Base-by-base conservation (phyloP, 2,888 invertebrate species). In the Agonopterix arenella region DNA sequence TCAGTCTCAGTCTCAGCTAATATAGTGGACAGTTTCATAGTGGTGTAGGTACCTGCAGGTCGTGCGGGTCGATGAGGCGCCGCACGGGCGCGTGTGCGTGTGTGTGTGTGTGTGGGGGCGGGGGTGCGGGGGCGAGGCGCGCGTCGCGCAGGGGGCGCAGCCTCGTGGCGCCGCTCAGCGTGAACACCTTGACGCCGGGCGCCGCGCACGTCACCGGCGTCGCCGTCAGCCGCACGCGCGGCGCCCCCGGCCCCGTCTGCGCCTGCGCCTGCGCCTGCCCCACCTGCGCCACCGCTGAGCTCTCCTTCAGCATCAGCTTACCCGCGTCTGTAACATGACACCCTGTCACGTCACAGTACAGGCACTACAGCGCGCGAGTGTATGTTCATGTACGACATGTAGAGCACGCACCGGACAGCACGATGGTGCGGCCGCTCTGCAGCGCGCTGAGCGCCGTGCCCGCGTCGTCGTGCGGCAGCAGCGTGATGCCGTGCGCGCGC, bases 401-500 rank as follows among this genome's bases (percentile, higher is more conserved):
- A 18, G 2, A 16, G 50, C 11, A 55, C 45, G 52, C 72, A 93
- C 93, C 93, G 54, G 95, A 97, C 46, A 97, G 90, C 57, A 96
- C 93, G 49, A 97, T 92, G 54, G 95, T 95, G 68, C 96, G 93
- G 0, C 97, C 97, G 77, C 93, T 94, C 84, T 95, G 94, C 74
- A 97, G 91, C 37, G 96, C 96, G 53, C 92, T 93, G 58, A 94
- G 93, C 51, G 96, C 92, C 85, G 94, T 80, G 86, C 92, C 75
- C 66, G 84, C 90, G 60, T 93, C 93, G 74, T 96, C 96, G 16
- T 93, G 90, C 47, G 96, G 94, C 73, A 97, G 91, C 93, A 97
- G 94, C 45, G 95, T 94, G 67, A 97, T 96, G 55, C 96, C 97
- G 81, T 97, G 96, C 61, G 93, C 92, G 73, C 96, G 94, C 53